Percentiles rank a stretch among this genome's conserved stretches.
These are phyloP conservation scores for Enteromius viviparus DNA, from an alignment of 2,797 vertebrate species.

Conservation along the genomic window DNA sequence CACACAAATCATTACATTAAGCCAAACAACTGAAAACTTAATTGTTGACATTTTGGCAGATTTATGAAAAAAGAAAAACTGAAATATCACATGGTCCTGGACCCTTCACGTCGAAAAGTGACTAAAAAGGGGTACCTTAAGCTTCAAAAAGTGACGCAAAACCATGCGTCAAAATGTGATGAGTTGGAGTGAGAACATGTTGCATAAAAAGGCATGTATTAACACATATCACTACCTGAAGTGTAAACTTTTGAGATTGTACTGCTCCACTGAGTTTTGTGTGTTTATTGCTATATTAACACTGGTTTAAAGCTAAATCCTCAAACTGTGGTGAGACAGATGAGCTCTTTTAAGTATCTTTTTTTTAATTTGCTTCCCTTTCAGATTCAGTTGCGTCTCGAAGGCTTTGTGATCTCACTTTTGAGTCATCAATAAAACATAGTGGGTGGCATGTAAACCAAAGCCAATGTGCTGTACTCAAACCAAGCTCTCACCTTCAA, in stretches of 20 bases:
- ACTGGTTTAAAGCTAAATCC: neutral
- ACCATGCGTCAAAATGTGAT: too few species aligned
- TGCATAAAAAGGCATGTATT: neutral
- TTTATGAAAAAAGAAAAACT: too few species aligned
- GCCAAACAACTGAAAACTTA: too few species aligned
- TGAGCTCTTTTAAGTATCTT: neutral
- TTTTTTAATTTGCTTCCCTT: neutral
- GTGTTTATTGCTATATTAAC: neutral
- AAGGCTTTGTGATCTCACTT: slow-evolving; percentile 12
- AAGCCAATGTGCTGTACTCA: slow-evolving; percentile 17
- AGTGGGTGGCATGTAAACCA: slow-evolving; percentile 38
- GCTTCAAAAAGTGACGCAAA: too few species aligned
- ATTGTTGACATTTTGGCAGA: too few species aligned
- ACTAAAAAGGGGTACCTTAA: too few species aligned
- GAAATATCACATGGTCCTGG: too few species aligned
- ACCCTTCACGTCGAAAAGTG: too few species aligned
- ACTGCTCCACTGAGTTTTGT: neutral
- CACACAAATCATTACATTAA: too few species aligned
- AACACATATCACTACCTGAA: neutral
- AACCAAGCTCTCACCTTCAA: slow-evolving; percentile 21
- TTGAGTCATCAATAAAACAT: slow-evolving; percentile 29
- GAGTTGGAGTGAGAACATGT: too few species aligned
- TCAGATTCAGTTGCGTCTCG: neutral
- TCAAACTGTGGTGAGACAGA: neutral
- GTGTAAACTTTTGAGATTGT: neutral